Conservation (phyloP, 1,140 invertebrate species). For the Heliconius himera region DNA sequence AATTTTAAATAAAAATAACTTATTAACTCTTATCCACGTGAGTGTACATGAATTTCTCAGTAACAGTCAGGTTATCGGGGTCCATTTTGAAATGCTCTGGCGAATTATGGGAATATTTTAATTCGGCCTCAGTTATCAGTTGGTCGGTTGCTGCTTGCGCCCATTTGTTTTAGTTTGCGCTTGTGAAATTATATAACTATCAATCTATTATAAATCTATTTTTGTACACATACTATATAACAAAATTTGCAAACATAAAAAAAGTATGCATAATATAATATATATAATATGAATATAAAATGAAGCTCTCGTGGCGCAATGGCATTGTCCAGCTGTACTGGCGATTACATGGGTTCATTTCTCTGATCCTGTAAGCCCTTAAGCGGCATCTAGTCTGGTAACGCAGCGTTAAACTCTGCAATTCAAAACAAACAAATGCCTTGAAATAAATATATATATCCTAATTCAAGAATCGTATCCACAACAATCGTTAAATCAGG, state of each 20-base stretch:
- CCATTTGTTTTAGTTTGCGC: constrained; percentile 23
- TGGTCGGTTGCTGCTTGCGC: constrained; percentile 22
- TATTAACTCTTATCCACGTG: not conserved
- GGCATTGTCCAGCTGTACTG: too few species aligned
- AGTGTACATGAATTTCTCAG: constrained; percentile 50
- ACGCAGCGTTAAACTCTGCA: too few species aligned
- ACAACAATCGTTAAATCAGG: not conserved
- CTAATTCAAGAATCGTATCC: not conserved
- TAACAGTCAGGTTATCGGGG: constrained; percentile 54
- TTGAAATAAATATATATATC: not conserved
- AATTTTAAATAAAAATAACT: not conserved
- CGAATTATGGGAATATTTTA: constrained; percentile 56
- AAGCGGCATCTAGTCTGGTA: too few species aligned
- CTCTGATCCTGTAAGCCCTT: too few species aligned
- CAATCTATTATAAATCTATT: not conserved
- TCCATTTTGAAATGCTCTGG: constrained; percentile 46
- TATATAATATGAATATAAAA: too few species aligned
- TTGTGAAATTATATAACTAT: constrained; percentile 24
- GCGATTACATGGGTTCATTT: too few species aligned
- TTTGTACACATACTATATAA: not conserved
- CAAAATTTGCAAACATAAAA: too few species aligned
- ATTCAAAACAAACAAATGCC: too few species aligned
- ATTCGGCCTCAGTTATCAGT: constrained; percentile 41
- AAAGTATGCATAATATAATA: too few species aligned
- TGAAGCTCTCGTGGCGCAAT: too few species aligned